Conservation (phyloP, 2,888 invertebrate species). For the Vesta saturnalis region DNA sequence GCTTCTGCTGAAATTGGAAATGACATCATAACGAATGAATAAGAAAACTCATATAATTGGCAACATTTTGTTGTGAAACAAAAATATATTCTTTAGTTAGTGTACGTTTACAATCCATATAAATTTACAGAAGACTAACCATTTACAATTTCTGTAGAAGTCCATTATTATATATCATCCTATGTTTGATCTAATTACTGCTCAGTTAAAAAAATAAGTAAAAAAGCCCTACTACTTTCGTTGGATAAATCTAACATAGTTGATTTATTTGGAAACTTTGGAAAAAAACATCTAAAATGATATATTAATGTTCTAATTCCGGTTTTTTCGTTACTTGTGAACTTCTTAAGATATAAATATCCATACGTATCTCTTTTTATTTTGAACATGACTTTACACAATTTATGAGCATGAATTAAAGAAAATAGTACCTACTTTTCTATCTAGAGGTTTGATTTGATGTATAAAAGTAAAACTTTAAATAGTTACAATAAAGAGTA, state of each 20-base stretch:
- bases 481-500: too few relatives aligned
- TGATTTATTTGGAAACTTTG: background rate
- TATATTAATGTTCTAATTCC: slow-evolving; percentile 5
- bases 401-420: too few relatives aligned
- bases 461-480: too few relatives aligned
- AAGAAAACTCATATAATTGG: background rate
- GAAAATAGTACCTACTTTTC: too few relatives aligned
- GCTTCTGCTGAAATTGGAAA: background rate
- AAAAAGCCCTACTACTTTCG: too few relatives aligned
- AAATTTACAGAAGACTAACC: background rate
- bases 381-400: background rate
- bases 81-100: too few relatives aligned
- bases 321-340: background rate
- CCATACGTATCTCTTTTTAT: background rate
- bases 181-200: too few relatives aligned
- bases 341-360: background rate
- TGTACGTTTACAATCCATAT: too few relatives aligned
- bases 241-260: background rate
- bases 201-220: too few relatives aligned
- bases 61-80: background rate
- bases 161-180: too few relatives aligned
- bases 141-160: background rate
- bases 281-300: background rate
- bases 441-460: too few relatives aligned
- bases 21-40: background rate